Evolutionary conservation across 1,140 invertebrate species (phyloP).

Genomic region (Drosophila elegans): DNA sequence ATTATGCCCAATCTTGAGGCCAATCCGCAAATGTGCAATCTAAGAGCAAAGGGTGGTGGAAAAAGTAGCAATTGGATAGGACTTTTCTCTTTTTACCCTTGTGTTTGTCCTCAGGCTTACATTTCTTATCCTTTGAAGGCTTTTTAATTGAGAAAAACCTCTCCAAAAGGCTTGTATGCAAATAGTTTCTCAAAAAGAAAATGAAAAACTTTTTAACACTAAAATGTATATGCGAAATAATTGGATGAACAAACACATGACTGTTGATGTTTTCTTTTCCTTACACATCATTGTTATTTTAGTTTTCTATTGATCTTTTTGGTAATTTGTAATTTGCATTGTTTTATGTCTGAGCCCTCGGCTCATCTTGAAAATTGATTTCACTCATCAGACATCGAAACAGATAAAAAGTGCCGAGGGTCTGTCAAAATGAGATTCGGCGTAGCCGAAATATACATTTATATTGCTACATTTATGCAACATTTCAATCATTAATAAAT

Average conservation of each 20-base stretch:
- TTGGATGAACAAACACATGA: neutral
- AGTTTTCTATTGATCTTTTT: neutral
- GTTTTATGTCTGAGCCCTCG: slow-evolving; percentile 11
- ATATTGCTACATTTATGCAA: slow-evolving; percentile 71
- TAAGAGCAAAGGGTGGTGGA: neutral
- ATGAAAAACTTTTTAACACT: neutral
- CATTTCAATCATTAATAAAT: slow-evolving; percentile 82
- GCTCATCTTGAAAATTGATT: slow-evolving; percentile 47
- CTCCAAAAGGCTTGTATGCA: neutral
- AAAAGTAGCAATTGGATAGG: slow-evolving; percentile 8
- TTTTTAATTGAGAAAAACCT: slow-evolving; percentile 15
- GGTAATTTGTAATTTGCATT: neutral
- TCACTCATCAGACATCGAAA: slow-evolving; percentile 18
- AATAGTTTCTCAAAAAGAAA: neutral
- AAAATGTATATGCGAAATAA: neutral
- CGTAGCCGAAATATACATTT: slow-evolving; percentile 47
- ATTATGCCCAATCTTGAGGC: slow-evolving; percentile 75
- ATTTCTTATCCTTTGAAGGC: slow-evolving; percentile 10
- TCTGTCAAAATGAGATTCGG: slow-evolving; percentile 20
- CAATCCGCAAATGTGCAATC: slow-evolving; percentile 64
- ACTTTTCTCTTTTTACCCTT: slow-evolving; percentile 7
- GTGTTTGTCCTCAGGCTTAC: slow-evolving; percentile 12
- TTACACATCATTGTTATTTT: neutral
- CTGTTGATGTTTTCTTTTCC: neutral
- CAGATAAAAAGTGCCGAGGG: slow-evolving; percentile 29